Base-by-base conservation (phyloP, 2,113 vertebrate genomes). In the Limnothrissa miodon region DNA sequence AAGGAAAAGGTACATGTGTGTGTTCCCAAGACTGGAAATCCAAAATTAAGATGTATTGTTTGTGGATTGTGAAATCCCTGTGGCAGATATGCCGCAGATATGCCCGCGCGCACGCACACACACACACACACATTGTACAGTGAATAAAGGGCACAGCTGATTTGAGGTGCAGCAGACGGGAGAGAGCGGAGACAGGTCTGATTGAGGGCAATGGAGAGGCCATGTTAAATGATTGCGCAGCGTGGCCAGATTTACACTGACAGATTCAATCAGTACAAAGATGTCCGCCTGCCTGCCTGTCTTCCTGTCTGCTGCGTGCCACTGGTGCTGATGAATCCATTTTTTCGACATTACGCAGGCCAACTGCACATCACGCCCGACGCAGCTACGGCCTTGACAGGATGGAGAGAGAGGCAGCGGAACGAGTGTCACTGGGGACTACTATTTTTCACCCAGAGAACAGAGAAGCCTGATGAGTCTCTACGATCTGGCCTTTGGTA, bases 211-310 rank as follows among this genome's bases (percentile, higher is more conserved):
- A 86, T 81, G 89, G 84, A 80, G 83, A 85, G 81, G 81, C 85
- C 79, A 78, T 36, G 81, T 87, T 86, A 83, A 92, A 90, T 90
- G 84, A 90, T 88, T 89, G 90, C 82, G 78, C 81, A 74, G 84
- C 19, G 36, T 85, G 79, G 91, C 86, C 91, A 90, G 91, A 91
- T 94, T 91, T 92, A 87, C 85, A 87, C 85, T 66, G 86, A 83
- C 86, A 90, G 87, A 92, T 93, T 90, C 85, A 91, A 93, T 94
- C 87, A 92, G 79, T 87, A 82, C 44, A 42, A 83, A 80, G 44
- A 87, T 82, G 85, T 84, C 89, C 81, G 87, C 81, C 87, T 92
- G 83, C n/a, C 59, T 29, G 59, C 59, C 9, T 19, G 46, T 17
- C 46, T 17, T 17, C 42, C 42, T 42, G 42, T 6, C 6, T 48